Evolutionary conservation across 2,888 invertebrate genomes (phyloP), one percentile per base, ranked within the genome.

Genomic region (Physocephala rufipes): DNA sequence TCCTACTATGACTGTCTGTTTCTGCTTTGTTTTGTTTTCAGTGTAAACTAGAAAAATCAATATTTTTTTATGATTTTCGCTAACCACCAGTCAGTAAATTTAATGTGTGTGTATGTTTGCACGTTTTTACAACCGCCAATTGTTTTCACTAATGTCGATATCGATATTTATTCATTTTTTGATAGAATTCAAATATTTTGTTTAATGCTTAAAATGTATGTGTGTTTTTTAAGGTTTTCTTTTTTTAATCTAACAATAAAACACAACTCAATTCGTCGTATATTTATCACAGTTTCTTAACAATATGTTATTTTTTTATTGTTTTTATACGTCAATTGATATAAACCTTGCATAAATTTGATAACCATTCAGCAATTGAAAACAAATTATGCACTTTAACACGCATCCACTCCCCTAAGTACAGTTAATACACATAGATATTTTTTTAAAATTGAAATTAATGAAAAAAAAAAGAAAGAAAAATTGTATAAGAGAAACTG

Each of bases 401-500:
- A n/a, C 26, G 19, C n/a, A 59, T 16, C 24, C 59, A 24, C 59
- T 28, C 28, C 13, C 7, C 13, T 24, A 59, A 59, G 28, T 59
- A 21, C n/a, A 24, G 19, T 59, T 28, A 24, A 59, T n/a, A n/a
- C n/a, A n/a, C n/a, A n/a, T 36, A 36, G 36, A 36, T 9, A 7
- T 36, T 36, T 36, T 36, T 36, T 36, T 36, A n/a, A n/a, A n/a
- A 12, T 21, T 47, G 47, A 47, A 26, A 45, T n/a, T 24, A 15
- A 26, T 26, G 49, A 45, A 28, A 63, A 15, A 13, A 61, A 58
- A 28, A 59, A 47, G 28, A 59, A 49, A 45, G 36, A 26, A 68
- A 71, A 74, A 74, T 74, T 61, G 62, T 71, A 74, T 73, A 78
- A 82, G 81, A n/a, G n/a, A 84, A 83, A 83, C 81, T 79, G 82